Percentiles rank a stretch among this genome's conserved stretches.
Evolutionary conservation across 2,113 vertebrate genomes (phyloP).

Genomic region (Catagonus wagneri): DNA sequence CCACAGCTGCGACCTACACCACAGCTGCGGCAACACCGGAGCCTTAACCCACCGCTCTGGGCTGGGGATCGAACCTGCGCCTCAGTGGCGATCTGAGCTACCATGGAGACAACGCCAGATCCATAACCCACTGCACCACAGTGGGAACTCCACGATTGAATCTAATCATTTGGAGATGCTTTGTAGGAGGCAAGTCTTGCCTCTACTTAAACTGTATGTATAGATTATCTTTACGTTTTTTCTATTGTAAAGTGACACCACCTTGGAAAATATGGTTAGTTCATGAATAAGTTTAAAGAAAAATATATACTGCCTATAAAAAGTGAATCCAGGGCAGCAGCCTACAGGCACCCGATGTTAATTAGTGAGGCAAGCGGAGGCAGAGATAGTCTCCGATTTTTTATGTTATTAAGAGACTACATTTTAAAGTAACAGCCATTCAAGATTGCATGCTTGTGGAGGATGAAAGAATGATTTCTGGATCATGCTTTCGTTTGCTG

Average conservation of each 20-base stretch:
- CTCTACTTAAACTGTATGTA: not conserved
- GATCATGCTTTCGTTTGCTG: not conserved
- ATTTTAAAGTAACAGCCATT: not conserved
- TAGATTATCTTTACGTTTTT: not conserved
- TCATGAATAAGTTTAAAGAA: not conserved
- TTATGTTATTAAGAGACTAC: not conserved
- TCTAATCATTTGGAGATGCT: not conserved
- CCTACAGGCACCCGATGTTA: too few relatives aligned
- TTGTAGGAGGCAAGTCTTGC: not conserved
- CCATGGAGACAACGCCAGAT: too few relatives aligned
- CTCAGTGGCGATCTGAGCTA: too few relatives aligned
- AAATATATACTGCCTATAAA: not conserved
- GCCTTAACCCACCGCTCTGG: too few relatives aligned
- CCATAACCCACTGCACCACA: too few relatives aligned
- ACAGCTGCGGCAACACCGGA: too few relatives aligned
- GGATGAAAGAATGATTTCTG: not conserved
- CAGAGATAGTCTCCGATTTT: not conserved
- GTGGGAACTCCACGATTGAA: too few relatives aligned
- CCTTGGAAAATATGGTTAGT: not conserved
- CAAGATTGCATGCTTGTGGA: not conserved
- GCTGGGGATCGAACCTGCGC: too few relatives aligned
- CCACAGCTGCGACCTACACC: too few relatives aligned
- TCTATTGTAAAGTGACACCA: not conserved
- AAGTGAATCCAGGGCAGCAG: not conserved
- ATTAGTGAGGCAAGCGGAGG: not conserved